Evolutionary conservation across 2,888 invertebrate species (phyloP).

Genomic region (Dasysyrphus albostriatus): DNA sequence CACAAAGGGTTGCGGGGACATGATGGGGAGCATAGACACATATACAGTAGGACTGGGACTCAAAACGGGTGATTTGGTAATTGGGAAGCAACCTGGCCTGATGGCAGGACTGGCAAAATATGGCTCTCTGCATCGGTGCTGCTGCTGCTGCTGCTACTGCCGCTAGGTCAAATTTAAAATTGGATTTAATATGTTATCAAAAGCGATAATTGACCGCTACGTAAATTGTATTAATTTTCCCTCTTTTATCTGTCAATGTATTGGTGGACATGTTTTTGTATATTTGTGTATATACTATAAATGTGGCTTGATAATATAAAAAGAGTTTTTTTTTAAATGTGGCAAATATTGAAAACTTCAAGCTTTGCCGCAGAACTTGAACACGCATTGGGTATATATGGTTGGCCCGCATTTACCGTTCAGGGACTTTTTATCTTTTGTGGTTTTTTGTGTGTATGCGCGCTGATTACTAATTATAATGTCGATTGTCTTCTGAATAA

Average conservation of each 20-base stretch:
- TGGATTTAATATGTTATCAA: slow-evolving; percentile 76
- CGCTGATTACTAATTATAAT: slow-evolving; percentile 74
- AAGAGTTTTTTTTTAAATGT: slow-evolving; percentile 2
- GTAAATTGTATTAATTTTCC: slow-evolving; percentile 75
- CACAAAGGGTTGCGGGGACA: background rate
- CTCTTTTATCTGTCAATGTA: slow-evolving; percentile 39
- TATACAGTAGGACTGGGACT: background rate
- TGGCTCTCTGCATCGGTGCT: slow-evolving; percentile 56
- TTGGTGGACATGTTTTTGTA: slow-evolving; percentile 17
- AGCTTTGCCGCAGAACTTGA: slow-evolving; percentile 39
- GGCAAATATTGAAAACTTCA: slow-evolving; percentile 26
- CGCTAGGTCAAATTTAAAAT: slow-evolving; percentile 74
- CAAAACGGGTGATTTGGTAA: slow-evolving; percentile 62
- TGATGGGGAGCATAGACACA: background rate
- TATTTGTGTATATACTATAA: background rate
- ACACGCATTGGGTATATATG: background rate
- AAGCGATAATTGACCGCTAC: slow-evolving; percentile 76
- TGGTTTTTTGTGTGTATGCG: slow-evolving; percentile 54
- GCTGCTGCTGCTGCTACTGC: slow-evolving; percentile 37
- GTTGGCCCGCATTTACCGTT: slow-evolving; percentile 3
- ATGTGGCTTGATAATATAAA: slow-evolving; percentile 2
- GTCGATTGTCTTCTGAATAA: slow-evolving; percentile 73
- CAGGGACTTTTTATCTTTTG: slow-evolving; percentile 33
- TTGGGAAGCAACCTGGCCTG: slow-evolving; percentile 52
- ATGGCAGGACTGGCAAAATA: slow-evolving; percentile 34